These are phyloP conservation scores for Andinoacara biseriatus DNA, from an alignment of 2,113 vertebrate genomes.

Conservation along the genomic window DNA sequence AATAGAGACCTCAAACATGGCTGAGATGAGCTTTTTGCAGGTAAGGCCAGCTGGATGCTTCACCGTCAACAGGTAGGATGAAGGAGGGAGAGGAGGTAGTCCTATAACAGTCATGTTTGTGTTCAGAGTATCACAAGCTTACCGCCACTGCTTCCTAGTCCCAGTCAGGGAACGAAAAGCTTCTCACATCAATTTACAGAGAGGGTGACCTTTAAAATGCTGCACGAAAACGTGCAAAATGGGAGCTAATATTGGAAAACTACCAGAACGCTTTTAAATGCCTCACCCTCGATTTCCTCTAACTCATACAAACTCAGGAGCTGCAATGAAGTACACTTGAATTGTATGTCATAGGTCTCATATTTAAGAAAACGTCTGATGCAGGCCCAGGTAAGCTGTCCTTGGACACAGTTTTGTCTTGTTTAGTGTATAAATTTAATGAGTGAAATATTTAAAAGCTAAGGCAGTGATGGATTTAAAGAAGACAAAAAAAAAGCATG, in stretches of 20 bases:
- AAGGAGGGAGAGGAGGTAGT: slow-evolving; percentile 66
- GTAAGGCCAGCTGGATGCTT: slow-evolving; percentile 28
- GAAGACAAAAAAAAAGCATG: background rate
- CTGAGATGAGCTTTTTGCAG: slow-evolving; percentile 48
- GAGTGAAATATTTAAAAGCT: slow-evolving; percentile 50
- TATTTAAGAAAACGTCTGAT: background rate
- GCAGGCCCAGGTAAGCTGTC: background rate
- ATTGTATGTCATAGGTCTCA: slow-evolving; percentile 1
- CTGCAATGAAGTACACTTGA: slow-evolving; percentile 50
- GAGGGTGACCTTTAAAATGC: slow-evolving; percentile 46
- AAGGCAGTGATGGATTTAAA: slow-evolving; percentile 51
- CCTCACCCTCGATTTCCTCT: slow-evolving; percentile 22
- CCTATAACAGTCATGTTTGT: slow-evolving; percentile 67
- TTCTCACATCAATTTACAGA: slow-evolving; percentile 3
- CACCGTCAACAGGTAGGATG: slow-evolving; percentile 29
- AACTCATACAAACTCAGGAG: slow-evolving; percentile 8
- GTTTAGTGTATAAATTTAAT: slow-evolving; percentile 14
- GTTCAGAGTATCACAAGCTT: slow-evolving; percentile 13
- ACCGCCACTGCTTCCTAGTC: background rate
- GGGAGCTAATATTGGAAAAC: slow-evolving; percentile 15
- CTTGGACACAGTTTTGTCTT: slow-evolving; percentile 18
- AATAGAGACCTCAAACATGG: slow-evolving; percentile 20
- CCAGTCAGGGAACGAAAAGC: background rate
- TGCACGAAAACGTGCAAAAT: slow-evolving; percentile 41
- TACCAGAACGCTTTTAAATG: slow-evolving; percentile 19